Base-by-base conservation (phyloP, 2,797 vertebrate genomes). In the Tauraco hartlaubi region DNA sequence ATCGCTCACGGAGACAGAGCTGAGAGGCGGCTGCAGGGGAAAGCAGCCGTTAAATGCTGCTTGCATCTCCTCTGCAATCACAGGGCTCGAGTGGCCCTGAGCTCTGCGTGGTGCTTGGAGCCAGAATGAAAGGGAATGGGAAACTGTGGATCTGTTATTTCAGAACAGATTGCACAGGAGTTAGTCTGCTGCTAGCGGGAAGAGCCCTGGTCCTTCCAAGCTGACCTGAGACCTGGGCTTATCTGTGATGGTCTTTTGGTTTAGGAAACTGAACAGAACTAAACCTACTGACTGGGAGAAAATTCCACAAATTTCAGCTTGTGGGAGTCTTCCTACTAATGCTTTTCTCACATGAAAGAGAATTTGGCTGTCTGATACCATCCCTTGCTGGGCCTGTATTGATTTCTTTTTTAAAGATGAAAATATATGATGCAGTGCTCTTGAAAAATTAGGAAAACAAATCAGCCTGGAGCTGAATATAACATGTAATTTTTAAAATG, bases 361-460 rank as follows among this genome's bases (percentile, higher is more conserved):
- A 81, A 62, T 49, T 66, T 76, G 35, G 7, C 58, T 51, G 56
- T 31, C 54, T 83, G 62, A 55, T 74, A 52, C 39, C 90, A 37
- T 86, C 31, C 26, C 88, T 71, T 82, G 63, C 62, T 76, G 28
- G 39, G 69, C 61, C 63, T 81, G 55, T 18, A 71, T 11, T 35
- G 71, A 81, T 93, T 82, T 69, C 4, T 76, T 59, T 91, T 67
- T 44, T 63, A 22, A 90, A 96, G 33, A 31, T 67, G 35, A 77
- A 93, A 86, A 86, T 75, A 58, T 2, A 23, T 23, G 28, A 88
- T 56, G 52, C 35, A 64, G 33, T 20, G 23, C 44, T 80, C 58
- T 77, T 71, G 56, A 85, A 88, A 95, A 94, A 71, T 61, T 61
- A 91, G 39, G 25, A 69, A 87, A 95, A 56, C 43, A 91, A 56